Evolutionary conservation across 2,888 invertebrate species (phyloP), one percentile per base, ranked within the genome.

Genomic region (Subacronicta megacephala): DNA sequence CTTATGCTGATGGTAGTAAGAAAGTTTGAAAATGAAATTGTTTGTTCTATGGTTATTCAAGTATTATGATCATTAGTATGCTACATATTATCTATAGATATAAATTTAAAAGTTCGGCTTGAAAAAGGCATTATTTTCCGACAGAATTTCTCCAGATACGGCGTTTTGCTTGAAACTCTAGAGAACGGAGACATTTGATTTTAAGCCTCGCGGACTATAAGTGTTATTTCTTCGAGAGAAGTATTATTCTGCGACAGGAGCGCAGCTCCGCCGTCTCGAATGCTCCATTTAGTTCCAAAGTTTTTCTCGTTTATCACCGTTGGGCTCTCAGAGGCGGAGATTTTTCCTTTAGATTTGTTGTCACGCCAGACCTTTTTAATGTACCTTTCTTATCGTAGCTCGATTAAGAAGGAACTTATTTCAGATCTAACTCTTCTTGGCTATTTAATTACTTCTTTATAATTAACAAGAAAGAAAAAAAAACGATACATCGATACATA

Each of bases 321-420:
- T 92, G 92, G 93, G 92, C 90, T 92, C 92, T 91, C 92, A 87
- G 90, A 91, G 90, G 89, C 92, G 92, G 93, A 93, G 92, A 93
- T 94, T 93, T 94, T 94, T 93, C 93, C 93, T 92, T 91, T 93
- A 94, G 93, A 94, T 94, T 94, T 94, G 94, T 94, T 94, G 94
- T 94, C 94, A 93, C 92, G 93, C 93, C 94, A 93, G 93, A 93
- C 94, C 92, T 93, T 94, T 93, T 94, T 94, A 94, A 94, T 94
- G 94, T 93, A 92, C 90, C 88, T 89, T 90, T 90, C 92, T 93
- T 92, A 92, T 93, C 93, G 90, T 84, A 72, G 80, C 84, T 87
- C 88, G 91, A 93, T 93, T 91, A 90, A 90, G 85, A 85, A 84
- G 72, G 81, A 87, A 87, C 87, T 89, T 89, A 84, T 84, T 88